Percentiles rank a stretch among this genome's conserved stretches.
Evolutionary conservation across 2,888 invertebrate species (phyloP).

Genomic region (Slavum lentiscoides): DNA sequence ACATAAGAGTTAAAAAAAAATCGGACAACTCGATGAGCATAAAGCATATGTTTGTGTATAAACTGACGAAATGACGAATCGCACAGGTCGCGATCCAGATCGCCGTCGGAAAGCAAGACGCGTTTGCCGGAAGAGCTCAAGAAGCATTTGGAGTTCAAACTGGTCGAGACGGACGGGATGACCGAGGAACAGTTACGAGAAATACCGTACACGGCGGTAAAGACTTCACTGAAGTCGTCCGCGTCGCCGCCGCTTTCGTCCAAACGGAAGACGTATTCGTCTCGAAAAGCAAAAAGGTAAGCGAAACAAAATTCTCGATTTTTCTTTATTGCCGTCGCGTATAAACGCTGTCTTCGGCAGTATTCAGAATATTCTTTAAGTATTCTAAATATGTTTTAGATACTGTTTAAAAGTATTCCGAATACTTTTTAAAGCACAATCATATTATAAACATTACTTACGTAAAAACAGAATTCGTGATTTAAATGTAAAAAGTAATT

Average conservation of each 20-base stretch:
- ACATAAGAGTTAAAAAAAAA: too few species aligned
- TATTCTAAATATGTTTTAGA: too few species aligned
- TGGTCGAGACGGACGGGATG: constrained; percentile 88
- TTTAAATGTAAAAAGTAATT: too few species aligned
- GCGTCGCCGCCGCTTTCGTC: constrained; percentile 56
- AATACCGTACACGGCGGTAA: constrained; percentile 86
- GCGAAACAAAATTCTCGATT: neutral
- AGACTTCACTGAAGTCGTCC: constrained; percentile 59
- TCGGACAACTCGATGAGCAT: too few species aligned
- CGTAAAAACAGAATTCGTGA: too few species aligned
- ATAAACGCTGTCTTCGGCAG: neutral
- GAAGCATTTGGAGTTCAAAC: constrained; percentile 83
- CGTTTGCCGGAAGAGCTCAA: constrained; percentile 77
- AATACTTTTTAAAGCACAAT: too few species aligned
- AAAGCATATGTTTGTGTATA: too few species aligned
- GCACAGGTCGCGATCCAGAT: constrained; percentile 67
- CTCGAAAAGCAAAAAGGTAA: constrained; percentile 56
- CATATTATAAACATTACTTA: too few species aligned
- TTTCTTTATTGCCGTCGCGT: neutral
- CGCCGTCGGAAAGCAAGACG: constrained; percentile 69
- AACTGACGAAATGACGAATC: too few species aligned
- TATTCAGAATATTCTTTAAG: too few species aligned
- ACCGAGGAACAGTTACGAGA: constrained; percentile 82
- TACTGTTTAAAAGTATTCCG: too few species aligned
- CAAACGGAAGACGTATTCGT: constrained; percentile 55